Percentiles rank a stretch among this genome's conserved stretches.
These are phyloP conservation scores for Tortrix viridana DNA, from an alignment of 2,888 invertebrate genomes.

Conservation along the genomic window DNA sequence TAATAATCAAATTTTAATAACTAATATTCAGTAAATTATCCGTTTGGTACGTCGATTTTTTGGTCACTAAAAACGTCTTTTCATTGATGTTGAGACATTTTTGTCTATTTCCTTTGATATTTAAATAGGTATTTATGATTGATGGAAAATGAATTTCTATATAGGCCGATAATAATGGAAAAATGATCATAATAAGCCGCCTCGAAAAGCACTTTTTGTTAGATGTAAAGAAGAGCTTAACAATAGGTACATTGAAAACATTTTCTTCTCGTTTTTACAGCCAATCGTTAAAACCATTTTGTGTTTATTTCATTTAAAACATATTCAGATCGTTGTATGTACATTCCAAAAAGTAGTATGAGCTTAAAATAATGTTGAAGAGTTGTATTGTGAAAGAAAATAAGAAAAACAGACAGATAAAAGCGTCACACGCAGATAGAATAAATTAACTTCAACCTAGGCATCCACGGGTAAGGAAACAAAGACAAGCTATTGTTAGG, in stretches of 20 bases:
- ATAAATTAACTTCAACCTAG: too few species aligned
- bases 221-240: constrained; percentile 35
- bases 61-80: constrained; percentile 29
- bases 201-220: constrained; percentile 30
- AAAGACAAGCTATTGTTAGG: constrained; percentile 21
- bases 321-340: neutral
- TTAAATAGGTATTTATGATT: constrained; percentile 53
- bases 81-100: constrained; percentile 55
- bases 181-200: constrained; percentile 45
- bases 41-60: too few species aligned
- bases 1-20: too few species aligned
- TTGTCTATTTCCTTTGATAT: constrained; percentile 56
- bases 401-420: too few species aligned
- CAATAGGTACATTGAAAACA: constrained; percentile 26
- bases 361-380: neutral
- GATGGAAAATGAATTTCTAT: constrained; percentile 33
- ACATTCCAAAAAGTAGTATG: neutral
- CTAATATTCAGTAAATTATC: too few species aligned
- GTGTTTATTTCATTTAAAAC: neutral
- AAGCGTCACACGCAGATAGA: too few species aligned
- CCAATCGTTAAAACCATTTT: constrained; percentile 10
- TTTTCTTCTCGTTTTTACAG: constrained; percentile 17
- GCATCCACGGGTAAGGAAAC: constrained; percentile 6
- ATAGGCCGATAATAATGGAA: constrained; percentile 46
- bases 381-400: too few species aligned